Base-by-base conservation (phyloP, 2,888 invertebrate species). In the Drosophila greeni region DNA sequence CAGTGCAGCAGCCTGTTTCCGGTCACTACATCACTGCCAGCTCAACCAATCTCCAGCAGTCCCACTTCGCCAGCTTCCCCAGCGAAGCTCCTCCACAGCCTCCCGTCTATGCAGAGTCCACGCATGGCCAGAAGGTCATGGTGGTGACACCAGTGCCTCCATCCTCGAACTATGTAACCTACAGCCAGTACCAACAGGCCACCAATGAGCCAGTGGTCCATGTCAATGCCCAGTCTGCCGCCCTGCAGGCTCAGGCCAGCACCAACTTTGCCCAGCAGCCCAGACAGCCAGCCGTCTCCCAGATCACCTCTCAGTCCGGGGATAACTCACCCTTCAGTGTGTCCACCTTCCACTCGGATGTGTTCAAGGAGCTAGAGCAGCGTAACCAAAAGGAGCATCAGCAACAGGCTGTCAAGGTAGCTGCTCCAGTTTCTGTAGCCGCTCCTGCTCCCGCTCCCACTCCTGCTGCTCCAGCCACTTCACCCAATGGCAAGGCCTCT, bases 301-400 rank as follows among this genome's bases (percentile, higher is more conserved):
- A 69, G 24, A 54, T 62, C 6, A 62, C 18, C 16, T 62, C 73
- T 3, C 55, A 62, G 0, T 12, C 66, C 5, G 53, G 26, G 3
- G 79, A 77, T 23, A 75, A 78, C 9, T 85, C 87, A 0, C 86
- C 87, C 5, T 87, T 81, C 54, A 86, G 89, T 53, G 89, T 89
- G 5, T 89, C 89, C 18, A 89, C 87, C 2, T 84, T 82, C 40
- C 88, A 89, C 55, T 86, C 88, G 26, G 88, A 89, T 71, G 89
- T 88, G 14, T 87, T 89, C 59, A 86, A 85, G 52, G 88, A 89
- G 70, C 72, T 88, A 24, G 86, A 87, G 40, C 85, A 86, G 49
- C 82, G 86, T 7, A 69, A 76, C 14, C 74, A 82, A 16, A 64
- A 68, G 7, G 69, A 66, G 1, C 36, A 59, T 6, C 60, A 58